Percentiles rank a stretch among this genome's conserved stretches.
phyloP scores from a whole-genome alignment of 1,140 invertebrate species.

The Dendroctonus valens region DNA sequence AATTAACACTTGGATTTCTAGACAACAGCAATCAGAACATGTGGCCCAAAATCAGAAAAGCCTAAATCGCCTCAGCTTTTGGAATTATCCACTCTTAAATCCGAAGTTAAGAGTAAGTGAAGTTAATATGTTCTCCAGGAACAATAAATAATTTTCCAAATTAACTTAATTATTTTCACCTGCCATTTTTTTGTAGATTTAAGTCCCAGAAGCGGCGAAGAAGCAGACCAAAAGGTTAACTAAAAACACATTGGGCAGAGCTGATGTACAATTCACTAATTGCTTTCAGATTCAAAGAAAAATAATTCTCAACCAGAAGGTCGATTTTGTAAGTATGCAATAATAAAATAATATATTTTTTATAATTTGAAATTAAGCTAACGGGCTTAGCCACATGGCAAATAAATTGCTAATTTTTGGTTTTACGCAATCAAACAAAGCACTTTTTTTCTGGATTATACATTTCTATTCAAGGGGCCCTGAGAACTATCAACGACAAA shows the following conservation, averaged over 20 bases:
- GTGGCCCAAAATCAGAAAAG: too few species aligned
- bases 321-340: conserved; percentile 17
- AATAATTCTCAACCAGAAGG: conserved; percentile 13
- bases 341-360: neutral
- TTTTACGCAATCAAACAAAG: too few species aligned
- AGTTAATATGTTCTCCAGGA: too few species aligned
- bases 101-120: neutral
- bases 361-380: neutral
- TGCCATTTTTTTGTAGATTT: neutral
- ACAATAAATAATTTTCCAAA: neutral
- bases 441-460: too few species aligned
- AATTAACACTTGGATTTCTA: too few species aligned
- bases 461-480: conserved; percentile 7
- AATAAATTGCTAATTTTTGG: too few species aligned
- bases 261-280: neutral
- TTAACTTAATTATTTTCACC: neutral
- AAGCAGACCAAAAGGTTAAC: conserved; percentile 3
- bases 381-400: too few species aligned
- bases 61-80: too few species aligned
- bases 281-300: conserved; percentile 17
- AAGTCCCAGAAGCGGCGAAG: neutral
- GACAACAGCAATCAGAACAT: too few species aligned
- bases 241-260: neutral
- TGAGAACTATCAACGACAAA: conserved; percentile 28
- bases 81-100: neutral